Conservation (phyloP, 2,113 vertebrate species). For the Coptodon bakossiorum region DNA sequence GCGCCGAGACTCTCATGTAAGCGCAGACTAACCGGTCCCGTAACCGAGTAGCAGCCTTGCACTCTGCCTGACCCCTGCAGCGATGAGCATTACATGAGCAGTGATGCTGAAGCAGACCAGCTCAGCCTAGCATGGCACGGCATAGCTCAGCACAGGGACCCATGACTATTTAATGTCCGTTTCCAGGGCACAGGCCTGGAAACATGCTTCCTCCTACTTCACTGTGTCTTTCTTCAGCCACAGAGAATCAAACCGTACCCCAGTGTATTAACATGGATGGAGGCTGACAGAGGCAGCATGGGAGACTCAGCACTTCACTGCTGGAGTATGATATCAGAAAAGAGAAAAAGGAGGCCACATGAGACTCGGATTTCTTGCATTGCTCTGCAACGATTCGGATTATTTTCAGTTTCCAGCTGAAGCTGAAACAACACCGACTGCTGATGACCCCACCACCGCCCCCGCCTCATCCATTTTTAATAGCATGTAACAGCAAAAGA, state of each 20-base stretch:
- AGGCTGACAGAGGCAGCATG: neutral
- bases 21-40: neutral
- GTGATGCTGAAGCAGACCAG: conserved; percentile 2
- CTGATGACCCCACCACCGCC: neutral
- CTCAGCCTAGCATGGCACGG: neutral
- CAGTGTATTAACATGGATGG: conserved; percentile 3
- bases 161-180: conserved; percentile 66
- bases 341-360: neutral
- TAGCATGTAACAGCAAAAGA: conserved; percentile 28
- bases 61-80: conserved; percentile 49
- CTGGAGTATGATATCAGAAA: neutral
- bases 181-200: conserved; percentile 9
- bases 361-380: neutral
- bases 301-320: neutral
- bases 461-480: conserved; percentile 47
- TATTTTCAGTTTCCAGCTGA: neutral
- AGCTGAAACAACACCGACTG: conserved; percentile 21
- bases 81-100: conserved; percentile 28
- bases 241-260: neutral
- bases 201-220: neutral
- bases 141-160: conserved; percentile 16
- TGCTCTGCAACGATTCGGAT: neutral
- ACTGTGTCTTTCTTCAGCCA: neutral
- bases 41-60: conserved; percentile 35
- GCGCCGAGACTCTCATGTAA: neutral